Evolutionary conservation across 2,113 vertebrate genomes (phyloP).

Genomic region (Notothenia coriiceps): DNA sequence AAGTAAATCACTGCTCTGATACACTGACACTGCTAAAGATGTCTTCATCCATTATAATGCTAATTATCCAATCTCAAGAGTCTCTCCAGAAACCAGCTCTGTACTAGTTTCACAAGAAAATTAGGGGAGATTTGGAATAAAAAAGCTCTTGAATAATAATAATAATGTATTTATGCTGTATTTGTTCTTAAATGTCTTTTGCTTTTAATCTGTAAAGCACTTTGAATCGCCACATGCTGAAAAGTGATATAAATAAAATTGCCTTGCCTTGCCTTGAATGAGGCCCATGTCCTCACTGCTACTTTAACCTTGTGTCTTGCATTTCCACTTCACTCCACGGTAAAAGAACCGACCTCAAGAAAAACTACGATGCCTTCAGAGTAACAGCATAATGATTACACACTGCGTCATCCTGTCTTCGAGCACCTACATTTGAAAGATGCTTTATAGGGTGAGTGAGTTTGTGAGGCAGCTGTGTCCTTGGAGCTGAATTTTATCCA

Average conservation of each 20-base stretch:
- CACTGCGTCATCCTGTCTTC: slow-evolving; percentile 25
- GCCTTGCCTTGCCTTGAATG: too few relatives aligned
- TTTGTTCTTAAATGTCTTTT: too few relatives aligned
- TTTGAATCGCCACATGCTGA: too few relatives aligned
- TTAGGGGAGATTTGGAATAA: neutral
- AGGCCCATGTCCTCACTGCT: neutral
- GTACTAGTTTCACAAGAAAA: too few relatives aligned
- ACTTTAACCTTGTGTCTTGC: neutral
- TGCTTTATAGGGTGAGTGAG: slow-evolving; percentile 30
- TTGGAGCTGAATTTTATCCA: slow-evolving; percentile 50
- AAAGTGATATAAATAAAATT: too few relatives aligned
- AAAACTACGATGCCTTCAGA: neutral
- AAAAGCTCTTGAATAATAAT: neutral
- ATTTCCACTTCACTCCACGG: neutral
- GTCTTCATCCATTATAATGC: neutral
- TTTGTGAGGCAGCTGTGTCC: slow-evolving; percentile 26
- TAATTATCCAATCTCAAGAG: neutral
- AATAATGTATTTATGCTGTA: too few relatives aligned
- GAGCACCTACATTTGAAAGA: slow-evolving; percentile 35
- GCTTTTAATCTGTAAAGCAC: too few relatives aligned
- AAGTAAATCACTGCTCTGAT: neutral
- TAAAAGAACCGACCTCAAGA: neutral
- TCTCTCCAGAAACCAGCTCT: neutral
- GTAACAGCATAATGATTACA: slow-evolving; percentile 10
- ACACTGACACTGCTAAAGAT: neutral